Conservation (phyloP, 64 coral and sea anemone species). For the Catalaphyllia jardinei region DNA sequence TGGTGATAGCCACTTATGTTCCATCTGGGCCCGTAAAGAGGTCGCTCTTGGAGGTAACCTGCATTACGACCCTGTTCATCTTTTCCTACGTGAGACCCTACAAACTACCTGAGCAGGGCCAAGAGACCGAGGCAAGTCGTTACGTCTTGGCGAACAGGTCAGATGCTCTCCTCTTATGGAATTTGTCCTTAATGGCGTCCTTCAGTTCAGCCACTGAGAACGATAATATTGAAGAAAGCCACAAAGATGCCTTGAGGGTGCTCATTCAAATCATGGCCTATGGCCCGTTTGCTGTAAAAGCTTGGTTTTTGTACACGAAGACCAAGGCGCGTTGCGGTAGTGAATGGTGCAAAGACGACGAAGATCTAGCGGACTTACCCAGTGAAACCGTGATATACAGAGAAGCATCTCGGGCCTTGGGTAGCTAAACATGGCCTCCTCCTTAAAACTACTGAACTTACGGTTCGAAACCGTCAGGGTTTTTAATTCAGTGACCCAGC, state of each 20-base stretch:
- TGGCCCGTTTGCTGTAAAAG: not conserved
- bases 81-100: conserved; percentile 73
- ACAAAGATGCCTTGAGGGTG: not conserved
- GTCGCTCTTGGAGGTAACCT: conserved; percentile 55
- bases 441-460: too few relatives aligned
- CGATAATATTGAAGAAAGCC: not conserved
- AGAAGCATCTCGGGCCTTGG: too few relatives aligned
- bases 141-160: conserved; percentile 74
- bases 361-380: not conserved
- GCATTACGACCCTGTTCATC: conserved; percentile 46
- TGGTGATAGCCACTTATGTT: conserved; percentile 55
- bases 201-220: conserved; percentile 50
- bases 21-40: conserved; percentile 35
- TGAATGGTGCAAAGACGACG: not conserved
- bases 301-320: not conserved
- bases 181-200: conserved; percentile 63
- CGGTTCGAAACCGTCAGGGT: too few relatives aligned
- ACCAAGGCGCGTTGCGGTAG: not conserved
- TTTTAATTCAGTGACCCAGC: too few relatives aligned
- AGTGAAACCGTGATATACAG: not conserved
- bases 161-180: conserved; percentile 62
- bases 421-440: too few relatives aligned
- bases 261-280: conserved; percentile 21
- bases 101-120: conserved; percentile 6
- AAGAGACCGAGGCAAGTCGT: not conserved